Percentiles rank a stretch among this genome's conserved stretches.
phyloP scores from a whole-genome alignment of 2,888 invertebrate species.

The Cantharis lateralis region DNA sequence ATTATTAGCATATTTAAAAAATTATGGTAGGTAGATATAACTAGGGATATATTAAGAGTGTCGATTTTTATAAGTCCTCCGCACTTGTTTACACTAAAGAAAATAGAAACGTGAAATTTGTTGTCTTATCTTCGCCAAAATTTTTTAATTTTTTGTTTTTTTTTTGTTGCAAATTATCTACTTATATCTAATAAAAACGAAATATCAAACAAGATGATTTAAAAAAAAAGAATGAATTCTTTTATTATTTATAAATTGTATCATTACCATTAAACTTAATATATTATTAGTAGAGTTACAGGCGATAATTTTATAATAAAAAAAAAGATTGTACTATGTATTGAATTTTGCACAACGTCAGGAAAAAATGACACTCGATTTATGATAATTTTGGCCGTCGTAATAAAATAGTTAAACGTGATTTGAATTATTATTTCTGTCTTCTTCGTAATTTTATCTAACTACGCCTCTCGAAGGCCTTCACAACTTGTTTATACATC shows the following conservation, averaged over 20 bases:
- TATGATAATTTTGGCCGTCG: conserved; percentile 13
- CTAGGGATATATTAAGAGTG: background rate
- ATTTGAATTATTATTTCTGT: conserved; percentile 1
- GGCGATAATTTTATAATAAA: background rate
- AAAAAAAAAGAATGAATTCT: background rate
- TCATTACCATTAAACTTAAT: background rate
- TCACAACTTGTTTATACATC: conserved; percentile 1
- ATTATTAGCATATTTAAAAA: background rate
- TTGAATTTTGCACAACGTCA: background rate
- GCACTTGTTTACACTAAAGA: background rate
- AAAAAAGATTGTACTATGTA: background rate
- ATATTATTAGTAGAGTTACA: background rate
- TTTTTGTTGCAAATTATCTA: background rate
- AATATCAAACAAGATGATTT: background rate
- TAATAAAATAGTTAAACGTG: conserved; percentile 11
- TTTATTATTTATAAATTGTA: background rate
- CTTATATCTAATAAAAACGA: background rate
- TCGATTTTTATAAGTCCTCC: background rate
- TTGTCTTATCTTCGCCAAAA: background rate
- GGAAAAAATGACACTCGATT: conserved; percentile 18
- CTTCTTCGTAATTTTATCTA: background rate
- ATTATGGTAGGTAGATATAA: background rate
- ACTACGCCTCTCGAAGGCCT: background rate
- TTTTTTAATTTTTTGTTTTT: background rate
- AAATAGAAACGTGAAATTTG: background rate